Conservation (phyloP, 2,888 invertebrate genomes). For the Napeogenes sylphis region DNA sequence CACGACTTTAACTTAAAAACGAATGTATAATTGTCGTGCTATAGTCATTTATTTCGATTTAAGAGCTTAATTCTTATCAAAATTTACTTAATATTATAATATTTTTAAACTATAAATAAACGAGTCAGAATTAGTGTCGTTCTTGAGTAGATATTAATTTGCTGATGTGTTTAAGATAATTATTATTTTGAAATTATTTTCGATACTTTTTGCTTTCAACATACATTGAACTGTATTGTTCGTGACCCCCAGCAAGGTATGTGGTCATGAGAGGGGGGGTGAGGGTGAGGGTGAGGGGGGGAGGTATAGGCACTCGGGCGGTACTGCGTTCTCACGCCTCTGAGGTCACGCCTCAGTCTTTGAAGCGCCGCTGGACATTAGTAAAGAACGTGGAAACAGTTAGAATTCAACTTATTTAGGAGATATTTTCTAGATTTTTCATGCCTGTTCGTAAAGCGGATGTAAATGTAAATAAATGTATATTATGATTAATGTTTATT, state of each 20-base stretch:
- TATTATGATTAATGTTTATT: too few relatives aligned
- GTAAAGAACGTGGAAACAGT: constrained; percentile 25
- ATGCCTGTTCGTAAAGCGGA: background rate
- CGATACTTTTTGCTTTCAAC: constrained; percentile 20
- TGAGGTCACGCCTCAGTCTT: constrained; percentile 73
- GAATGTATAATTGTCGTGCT: too few relatives aligned
- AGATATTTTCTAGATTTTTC: constrained; percentile 19
- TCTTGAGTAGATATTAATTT: constrained; percentile 5
- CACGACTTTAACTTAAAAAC: too few relatives aligned
- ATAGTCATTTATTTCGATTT: too few relatives aligned
- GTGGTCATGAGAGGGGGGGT: constrained; percentile 40
- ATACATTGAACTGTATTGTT: constrained; percentile 32
- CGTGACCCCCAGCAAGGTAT: constrained; percentile 43
- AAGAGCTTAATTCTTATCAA: too few relatives aligned
- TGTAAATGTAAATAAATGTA: background rate
- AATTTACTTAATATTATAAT: too few relatives aligned
- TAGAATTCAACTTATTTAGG: constrained; percentile 19
- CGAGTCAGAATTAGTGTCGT: background rate
- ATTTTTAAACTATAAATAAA: background rate
- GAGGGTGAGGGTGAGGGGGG: constrained; percentile 34
- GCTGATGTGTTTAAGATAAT: constrained; percentile 5
- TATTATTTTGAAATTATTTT: constrained; percentile 14
- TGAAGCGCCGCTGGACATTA: constrained; percentile 62
- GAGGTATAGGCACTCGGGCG: constrained; percentile 48
- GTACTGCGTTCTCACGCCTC: constrained; percentile 70